Evolutionary conservation across 2,113 vertebrate genomes (phyloP).

Genomic region (Oenanthe oenanthe): DNA sequence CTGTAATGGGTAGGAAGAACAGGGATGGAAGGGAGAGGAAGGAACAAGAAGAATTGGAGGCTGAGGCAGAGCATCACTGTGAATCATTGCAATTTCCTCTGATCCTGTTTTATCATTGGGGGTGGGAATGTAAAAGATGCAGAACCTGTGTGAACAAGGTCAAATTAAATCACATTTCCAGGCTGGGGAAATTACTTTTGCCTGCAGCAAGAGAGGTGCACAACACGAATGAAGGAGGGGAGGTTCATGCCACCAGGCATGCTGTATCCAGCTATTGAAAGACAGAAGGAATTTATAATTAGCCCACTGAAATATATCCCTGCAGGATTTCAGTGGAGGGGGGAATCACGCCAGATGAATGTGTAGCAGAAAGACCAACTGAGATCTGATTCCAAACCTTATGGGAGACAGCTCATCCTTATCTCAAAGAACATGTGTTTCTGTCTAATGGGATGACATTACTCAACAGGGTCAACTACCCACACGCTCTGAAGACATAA

Average conservation of each 20-base stretch:
- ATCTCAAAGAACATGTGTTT: not conserved
- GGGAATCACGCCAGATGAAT: not conserved
- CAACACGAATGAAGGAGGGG: constrained; percentile 47
- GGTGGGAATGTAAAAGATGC: constrained; percentile 65
- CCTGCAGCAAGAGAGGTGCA: constrained; percentile 68
- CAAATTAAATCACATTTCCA: constrained; percentile 76
- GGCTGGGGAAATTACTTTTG: constrained; percentile 75
- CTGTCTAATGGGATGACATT: not conserved
- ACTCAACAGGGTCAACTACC: not conserved
- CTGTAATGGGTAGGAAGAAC: not conserved
- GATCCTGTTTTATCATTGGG: constrained; percentile 61
- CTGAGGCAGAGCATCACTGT: constrained; percentile 31
- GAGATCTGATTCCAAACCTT: constrained; percentile 37
- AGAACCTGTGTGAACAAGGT: constrained; percentile 70
- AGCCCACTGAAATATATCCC: constrained; percentile 57
- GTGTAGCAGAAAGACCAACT: not conserved
- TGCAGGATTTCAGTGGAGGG: not conserved
- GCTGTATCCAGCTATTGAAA: constrained; percentile 46
- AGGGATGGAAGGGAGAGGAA: not conserved
- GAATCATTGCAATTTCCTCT: constrained; percentile 65
- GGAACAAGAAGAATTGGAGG: constrained; percentile 18
- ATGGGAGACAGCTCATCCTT: not conserved
- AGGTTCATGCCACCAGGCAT: constrained; percentile 55
- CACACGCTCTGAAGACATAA: not conserved
- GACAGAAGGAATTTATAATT: constrained; percentile 67